A percentile compares a stretch with the other conserved stretches of the same genome.
Evolutionary conservation across 1,140 invertebrate species (phyloP).

Genomic region (Drosophila albomicans): DNA sequence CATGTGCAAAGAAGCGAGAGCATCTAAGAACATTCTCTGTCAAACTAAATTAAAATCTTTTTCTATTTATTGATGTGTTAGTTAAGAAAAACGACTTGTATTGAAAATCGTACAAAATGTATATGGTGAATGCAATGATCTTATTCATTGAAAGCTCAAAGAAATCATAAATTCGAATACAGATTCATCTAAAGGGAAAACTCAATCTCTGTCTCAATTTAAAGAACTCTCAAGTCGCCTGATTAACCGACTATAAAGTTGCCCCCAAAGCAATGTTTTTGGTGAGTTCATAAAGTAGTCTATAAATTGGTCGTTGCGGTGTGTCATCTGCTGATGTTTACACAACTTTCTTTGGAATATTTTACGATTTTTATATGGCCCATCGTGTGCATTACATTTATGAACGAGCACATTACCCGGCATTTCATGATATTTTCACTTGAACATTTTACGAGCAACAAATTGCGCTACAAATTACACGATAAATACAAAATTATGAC

Average conservation of each 20-base stretch:
- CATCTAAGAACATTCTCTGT: background rate
- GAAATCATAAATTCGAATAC: too few relatives aligned
- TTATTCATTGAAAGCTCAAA: too few relatives aligned
- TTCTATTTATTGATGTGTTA: too few relatives aligned
- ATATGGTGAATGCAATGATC: too few relatives aligned
- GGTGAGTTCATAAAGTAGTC: conserved; percentile 52
- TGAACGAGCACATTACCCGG: conserved; percentile 37
- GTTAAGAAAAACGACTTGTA: too few relatives aligned
- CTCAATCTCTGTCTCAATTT: conserved; percentile 3
- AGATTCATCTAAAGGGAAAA: too few relatives aligned
- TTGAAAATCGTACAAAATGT: too few relatives aligned
- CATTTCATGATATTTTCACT: conserved; percentile 65
- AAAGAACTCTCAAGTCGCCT: background rate
- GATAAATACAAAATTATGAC: conserved; percentile 83
- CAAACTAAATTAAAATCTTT: too few relatives aligned
- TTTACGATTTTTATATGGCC: conserved; percentile 81
- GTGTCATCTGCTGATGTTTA: conserved; percentile 61
- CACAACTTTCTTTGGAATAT: conserved; percentile 65
- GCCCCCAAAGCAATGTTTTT: conserved; percentile 7
- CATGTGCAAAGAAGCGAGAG: background rate
- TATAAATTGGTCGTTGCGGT: conserved; percentile 39
- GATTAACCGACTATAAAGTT: conserved; percentile 37
- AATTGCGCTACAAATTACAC: conserved; percentile 82
- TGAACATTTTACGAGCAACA: conserved; percentile 77
- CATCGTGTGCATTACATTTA: conserved; percentile 66